Evolutionary conservation across 1,140 invertebrate species (phyloP).

Genomic region (Brachionus rubens): DNA sequence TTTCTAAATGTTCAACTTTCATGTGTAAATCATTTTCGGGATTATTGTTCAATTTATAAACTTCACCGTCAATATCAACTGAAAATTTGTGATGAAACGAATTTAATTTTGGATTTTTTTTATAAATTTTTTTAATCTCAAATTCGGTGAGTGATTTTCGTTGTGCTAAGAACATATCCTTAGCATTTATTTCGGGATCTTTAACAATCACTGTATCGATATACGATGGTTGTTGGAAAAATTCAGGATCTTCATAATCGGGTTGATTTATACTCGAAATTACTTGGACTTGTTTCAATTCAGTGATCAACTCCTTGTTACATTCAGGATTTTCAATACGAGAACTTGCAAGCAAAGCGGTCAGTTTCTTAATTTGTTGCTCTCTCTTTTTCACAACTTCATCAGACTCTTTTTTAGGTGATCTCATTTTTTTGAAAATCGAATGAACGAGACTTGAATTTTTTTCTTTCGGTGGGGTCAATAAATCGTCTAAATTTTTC

Average conservation of each 20-base stretch:
- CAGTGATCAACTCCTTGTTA: not conserved
- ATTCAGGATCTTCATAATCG: constrained; percentile 15
- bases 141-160: not conserved
- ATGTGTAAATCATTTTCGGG: constrained; percentile 28
- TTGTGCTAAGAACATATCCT: constrained; percentile 45
- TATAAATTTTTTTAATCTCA: constrained; percentile 21
- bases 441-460: not conserved
- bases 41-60: constrained; percentile 35
- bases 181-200: constrained; percentile 31
- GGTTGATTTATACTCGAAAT: constrained; percentile 3
- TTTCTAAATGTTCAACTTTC: constrained; percentile 34
- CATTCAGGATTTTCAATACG: not conserved
- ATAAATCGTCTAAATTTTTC: not conserved
- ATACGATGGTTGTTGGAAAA: not conserved
- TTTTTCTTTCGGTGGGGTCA: not conserved
- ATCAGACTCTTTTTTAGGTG: not conserved
- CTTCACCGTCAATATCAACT: constrained; percentile 27
- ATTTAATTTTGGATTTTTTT: constrained; percentile 1
- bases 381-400: not conserved
- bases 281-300: constrained; percentile 17
- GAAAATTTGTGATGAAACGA: constrained; percentile 29
- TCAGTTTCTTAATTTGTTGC: not conserved
- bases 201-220: constrained; percentile 43
- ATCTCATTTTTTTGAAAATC: not conserved
- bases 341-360: not conserved